Percentiles rank a stretch among this genome's conserved stretches.
Conservation (phyloP, 2,888 invertebrate genomes). For the Ochlodes sylvanus region DNA sequence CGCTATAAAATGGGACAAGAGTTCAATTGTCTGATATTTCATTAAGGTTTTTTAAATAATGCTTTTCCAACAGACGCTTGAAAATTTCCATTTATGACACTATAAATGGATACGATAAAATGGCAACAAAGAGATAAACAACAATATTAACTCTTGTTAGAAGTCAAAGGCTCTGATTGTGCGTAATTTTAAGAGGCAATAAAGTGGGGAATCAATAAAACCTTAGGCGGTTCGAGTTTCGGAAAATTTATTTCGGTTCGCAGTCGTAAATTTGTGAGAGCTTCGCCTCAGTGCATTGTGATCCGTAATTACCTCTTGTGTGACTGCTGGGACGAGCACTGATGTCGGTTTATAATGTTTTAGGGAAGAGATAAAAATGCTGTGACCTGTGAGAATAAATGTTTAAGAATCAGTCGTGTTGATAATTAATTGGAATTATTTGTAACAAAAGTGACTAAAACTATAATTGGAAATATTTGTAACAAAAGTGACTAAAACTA, state of each 20-base stretch:
- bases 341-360: constrained; percentile 22
- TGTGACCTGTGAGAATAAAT: too few species aligned
- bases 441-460: too few species aligned
- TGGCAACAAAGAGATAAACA: constrained; percentile 6
- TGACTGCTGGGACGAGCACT: constrained; percentile 39
- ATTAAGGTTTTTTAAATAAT: too few species aligned
- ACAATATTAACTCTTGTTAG: constrained; percentile 12
- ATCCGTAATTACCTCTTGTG: constrained; percentile 40
- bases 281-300: constrained; percentile 39
- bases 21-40: too few species aligned
- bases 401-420: too few species aligned
- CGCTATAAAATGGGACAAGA: too few species aligned
- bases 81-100: too few species aligned
- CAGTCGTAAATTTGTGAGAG: constrained; percentile 45
- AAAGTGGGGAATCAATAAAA: constrained; percentile 49
- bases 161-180: constrained; percentile 33
- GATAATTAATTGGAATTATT: too few species aligned
- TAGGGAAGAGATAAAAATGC: background rate
- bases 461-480: too few species aligned
- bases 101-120: background rate
- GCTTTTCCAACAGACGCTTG: too few species aligned
- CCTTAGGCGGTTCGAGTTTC: constrained; percentile 38
- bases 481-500: too few species aligned
- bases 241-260: constrained; percentile 41
- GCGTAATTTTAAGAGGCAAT: constrained; percentile 51